Evolutionary conservation across 2,113 vertebrate species (phyloP), one percentile per base, ranked within the genome.

Genomic region (Acanthochromis polyacanthus): DNA sequence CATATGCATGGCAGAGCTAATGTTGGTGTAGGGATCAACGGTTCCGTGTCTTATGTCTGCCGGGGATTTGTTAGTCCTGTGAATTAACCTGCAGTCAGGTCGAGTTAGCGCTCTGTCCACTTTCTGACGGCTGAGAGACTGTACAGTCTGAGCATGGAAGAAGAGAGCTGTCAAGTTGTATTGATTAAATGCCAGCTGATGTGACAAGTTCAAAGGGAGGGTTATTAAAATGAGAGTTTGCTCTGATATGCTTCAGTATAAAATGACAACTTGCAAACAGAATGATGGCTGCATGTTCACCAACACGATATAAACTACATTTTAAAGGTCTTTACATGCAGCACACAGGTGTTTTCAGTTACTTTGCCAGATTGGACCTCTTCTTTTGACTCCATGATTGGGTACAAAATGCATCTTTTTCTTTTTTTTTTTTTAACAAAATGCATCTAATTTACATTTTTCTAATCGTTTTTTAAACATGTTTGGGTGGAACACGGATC

Each of bases 51-150:
- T 32, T 23, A 60, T 30, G 23, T 51, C 62, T 52, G 40, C 28
- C 1, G 63, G 62, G 81, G 52, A 63, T 61, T 36, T 56, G 63
- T 71, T 86, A 61, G 79, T 71, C 82, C 53, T 16, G 2, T 56
- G 74, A 71, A 83, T 85, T 77, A 84, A 88, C 86, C 72, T 73
- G 65, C n/a, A 73, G 84, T 83, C 80, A 81, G 59, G 67, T 61
- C 46, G 72, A 90, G 38, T 71, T 63, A 69, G 57, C 48, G 50
- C 48, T 17, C 11, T 28, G 78, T 62, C 63, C 56, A 56, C 28
- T 82, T 77, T 79, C 30, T 74, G 63, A 75, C 10, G 32, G 23
- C 32, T 32, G 61, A 63, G 62, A 77, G 72, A 67, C 78, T 12
- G 36, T 53, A 58, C 14, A 61, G 62, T 56, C 28, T 48, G 64